Conservation (phyloP, 2,888 invertebrate genomes). For the Physocephala rufipes region DNA sequence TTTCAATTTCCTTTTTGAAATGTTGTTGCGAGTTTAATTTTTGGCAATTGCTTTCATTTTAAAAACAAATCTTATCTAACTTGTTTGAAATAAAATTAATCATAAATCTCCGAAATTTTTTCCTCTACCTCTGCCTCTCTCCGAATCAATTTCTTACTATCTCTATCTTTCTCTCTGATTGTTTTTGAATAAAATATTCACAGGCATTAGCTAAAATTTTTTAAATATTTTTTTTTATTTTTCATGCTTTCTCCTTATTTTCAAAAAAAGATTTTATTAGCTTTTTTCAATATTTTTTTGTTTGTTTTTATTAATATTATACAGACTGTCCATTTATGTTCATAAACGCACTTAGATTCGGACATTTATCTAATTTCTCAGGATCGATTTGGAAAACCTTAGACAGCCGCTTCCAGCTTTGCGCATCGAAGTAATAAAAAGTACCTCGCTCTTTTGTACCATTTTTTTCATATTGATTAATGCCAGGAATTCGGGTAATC, state of each 20-base stretch:
- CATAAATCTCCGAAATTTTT: too few relatives aligned
- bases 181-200: slow-evolving; percentile 19
- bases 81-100: too few relatives aligned
- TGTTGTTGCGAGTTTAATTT: too few relatives aligned
- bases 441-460: slow-evolving; percentile 97
- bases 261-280: slow-evolving; percentile 50
- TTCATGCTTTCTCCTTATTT: slow-evolving; percentile 47
- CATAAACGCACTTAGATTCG: slow-evolving; percentile 67
- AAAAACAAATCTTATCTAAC: too few relatives aligned
- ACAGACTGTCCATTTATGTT: slow-evolving; percentile 66
- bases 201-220: slow-evolving; percentile 43
- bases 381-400: slow-evolving; percentile 99
- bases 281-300: slow-evolving; percentile 57
- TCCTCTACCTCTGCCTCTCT: too few relatives aligned
- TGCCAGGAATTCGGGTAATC: slow-evolving; percentile 97
- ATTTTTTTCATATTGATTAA: slow-evolving; percentile 93
- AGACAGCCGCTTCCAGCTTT: slow-evolving; percentile 98
- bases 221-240: slow-evolving; percentile 46
- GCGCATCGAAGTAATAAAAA: slow-evolving; percentile 99
- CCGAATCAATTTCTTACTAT: too few relatives aligned
- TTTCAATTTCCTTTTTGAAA: too few relatives aligned
- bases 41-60: too few relatives aligned
- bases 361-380: slow-evolving; percentile 91
- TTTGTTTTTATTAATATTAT: slow-evolving; percentile 65
- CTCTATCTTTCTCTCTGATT: too few relatives aligned